Base-by-base conservation (phyloP, 2,113 vertebrate genomes). In the Melospiza melodia region DNA sequence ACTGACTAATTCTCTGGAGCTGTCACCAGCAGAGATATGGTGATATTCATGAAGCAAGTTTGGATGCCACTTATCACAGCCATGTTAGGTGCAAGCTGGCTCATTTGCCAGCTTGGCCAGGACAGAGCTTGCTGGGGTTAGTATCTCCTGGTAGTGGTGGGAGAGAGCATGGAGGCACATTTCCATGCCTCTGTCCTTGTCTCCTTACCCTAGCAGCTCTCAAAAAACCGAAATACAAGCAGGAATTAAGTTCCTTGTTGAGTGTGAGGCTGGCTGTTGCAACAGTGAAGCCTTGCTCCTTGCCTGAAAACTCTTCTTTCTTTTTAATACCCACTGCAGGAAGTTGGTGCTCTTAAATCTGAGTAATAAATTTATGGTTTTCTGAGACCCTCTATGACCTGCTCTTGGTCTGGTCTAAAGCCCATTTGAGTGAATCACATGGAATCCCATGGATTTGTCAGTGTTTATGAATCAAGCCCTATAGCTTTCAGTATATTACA, bases 391-490 rank as follows among this genome's bases (percentile, higher is more conserved):
- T 84, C 48, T 78, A 68, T 93, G 90, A 95, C 63, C 39, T 88
- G 33, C 55, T 71, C 39, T 80, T 44, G 90, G 55, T 62, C 39
- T 86, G 39, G 57, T 95, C 75, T 82, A 88, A 80, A 94, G 72
- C 48, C 61, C 68, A 27, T 92, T n/a, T 67, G 72, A 74, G 75
- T 59, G 90, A 92, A 88, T 94, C 88, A 71, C 54, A 39, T 52
- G 83, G 76, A 44, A 35, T 88, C 44, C 62, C 15, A 6, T 87
- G 57, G 68, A 74, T 96, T 81, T 90, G 44, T 37, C 12, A 48
- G 65, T 74, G 51, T 91, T 91, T 86, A 74, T 95, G 78, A 93
- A 90, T 91, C 75, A 84, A 88, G 57, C 55, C 72, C 68, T 86
- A 28, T 55, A 80, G 30, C 27, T 94, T 90, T 91, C 78, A 59